Base-by-base conservation (phyloP, 1,140 invertebrate species). In the Listronotus bonariensis region DNA sequence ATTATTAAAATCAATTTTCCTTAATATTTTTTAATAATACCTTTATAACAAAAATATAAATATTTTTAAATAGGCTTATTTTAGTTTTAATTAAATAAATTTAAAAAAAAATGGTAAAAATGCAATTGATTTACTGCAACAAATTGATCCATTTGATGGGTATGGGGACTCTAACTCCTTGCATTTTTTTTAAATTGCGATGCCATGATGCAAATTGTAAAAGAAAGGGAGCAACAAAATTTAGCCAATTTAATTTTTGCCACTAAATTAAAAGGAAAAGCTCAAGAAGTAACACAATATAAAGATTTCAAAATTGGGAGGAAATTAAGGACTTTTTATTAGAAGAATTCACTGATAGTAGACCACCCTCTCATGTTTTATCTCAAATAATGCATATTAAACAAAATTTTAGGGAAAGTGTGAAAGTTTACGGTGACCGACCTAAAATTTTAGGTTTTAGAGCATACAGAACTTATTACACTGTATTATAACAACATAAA, bases 311-410 rank as follows among this genome's bases (percentile, higher is more conserved):
- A n/a, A n/a, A n/a, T n/a, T 54, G 52, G 31, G 36, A 54, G 3
- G 52, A 54, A 54, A 54, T 54, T 18, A 54, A 54, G 6, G 52
- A 54, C 31, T 54, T 54, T 54, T 54, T 54, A 54, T 11, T 54
- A 12, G 36, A 54, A 54, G 32, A 54, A 54, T 54, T 54, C 38
- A 20, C 52, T 15, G 26, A 38, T 54, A 54, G 18, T 10, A 14
- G 8, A 14, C 52, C 52, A 14, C 52, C 52, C n/a, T 17, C 17
- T 14, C 52, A 54, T 41, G 38, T 54, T 38, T 38, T 54, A n/a
- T n/a, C 32, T 9, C 32, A 54, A 54, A 40, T 54, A 36, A 54
- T 54, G 52, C 12, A 54, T 38, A 38, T 54, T 10, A 26, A 26
- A 26, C 20, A 26, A 26, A 1, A 26, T 26, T 26, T 26, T 26